Base-by-base conservation (phyloP, 2,113 vertebrate genomes). In the Myocastor coypus region DNA sequence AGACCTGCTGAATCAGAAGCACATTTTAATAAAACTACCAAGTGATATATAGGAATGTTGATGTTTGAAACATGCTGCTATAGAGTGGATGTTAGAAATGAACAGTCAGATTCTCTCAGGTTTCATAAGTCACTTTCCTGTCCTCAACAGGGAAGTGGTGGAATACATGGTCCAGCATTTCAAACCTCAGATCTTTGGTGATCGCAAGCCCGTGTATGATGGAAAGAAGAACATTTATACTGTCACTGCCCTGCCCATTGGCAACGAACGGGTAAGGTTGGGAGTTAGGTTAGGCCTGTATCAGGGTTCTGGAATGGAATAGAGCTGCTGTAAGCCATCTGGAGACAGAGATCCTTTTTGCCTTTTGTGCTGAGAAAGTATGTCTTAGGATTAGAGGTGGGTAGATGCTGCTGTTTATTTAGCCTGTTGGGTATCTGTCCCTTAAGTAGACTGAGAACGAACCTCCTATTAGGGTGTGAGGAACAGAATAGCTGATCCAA, bases 81-180 rank as follows among this genome's bases (percentile, higher is more conserved):
- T 28, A 83, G 89, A 89, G 40, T 57, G 87, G 42, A 78, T 50
- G 4, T 42, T 93, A 87, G 77, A 37, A 95, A 30, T 57, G 59
- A 92, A 20, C 89, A 95, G 61, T 64, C 50, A 52, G 93, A 83
- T 88, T 75, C 52, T 96, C 40, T 96, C 92, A 94, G 96, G 92
- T 94, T 93, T 88, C 66, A 87, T 66, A 88, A 80, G 71, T 57
- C 69, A 86, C 7, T 80, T 50, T 90, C n/a, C 89, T 94, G 7
- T 71, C 30, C 57, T 77, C 80, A 4, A 0, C 98, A 99, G 99
- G 98, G 99, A 99, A 97, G 99, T 99, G 2, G 99, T 99, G 98
- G 99, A 99, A 96, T 99, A 99, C 98, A 99, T 99, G 99, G 99
- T 99, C 80, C 99, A 99, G 96, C 99, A 99, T 98, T 99, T 99